Conservation (phyloP, 2,113 vertebrate genomes). For the Procavia capensis region DNA sequence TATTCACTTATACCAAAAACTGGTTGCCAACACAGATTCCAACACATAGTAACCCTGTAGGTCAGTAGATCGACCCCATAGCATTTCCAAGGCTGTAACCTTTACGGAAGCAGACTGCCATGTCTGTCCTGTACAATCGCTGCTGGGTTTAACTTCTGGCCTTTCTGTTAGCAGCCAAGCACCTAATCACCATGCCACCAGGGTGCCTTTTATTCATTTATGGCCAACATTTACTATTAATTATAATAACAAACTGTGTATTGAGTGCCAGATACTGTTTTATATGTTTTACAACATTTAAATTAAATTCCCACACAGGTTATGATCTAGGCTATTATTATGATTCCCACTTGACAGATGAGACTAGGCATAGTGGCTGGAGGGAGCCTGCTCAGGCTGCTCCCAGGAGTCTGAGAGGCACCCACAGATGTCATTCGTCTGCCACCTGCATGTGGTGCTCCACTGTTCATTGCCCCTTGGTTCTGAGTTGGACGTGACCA, state of each 20-base stretch:
- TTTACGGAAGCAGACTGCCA: background rate
- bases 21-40: background rate
- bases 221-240: background rate
- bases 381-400: background rate
- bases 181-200: background rate
- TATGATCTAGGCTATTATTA: background rate
- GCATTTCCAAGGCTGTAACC: background rate
- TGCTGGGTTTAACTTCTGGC: background rate
- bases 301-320: background rate
- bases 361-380: background rate
- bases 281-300: background rate
- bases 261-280: background rate
- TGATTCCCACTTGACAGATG: background rate
- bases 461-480: background rate
- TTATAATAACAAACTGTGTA: background rate
- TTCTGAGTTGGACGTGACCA: constrained; percentile 26
- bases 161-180: background rate
- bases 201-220: background rate
- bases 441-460: background rate
- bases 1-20: background rate
- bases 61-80: background rate
- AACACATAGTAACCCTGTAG: background rate
- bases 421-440: background rate
- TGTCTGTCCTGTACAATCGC: background rate
- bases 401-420: background rate